Evolutionary conservation across 2,113 vertebrate species (phyloP), one percentile per base, ranked within the genome.

Genomic region (Brachypodius melanocephalos): DNA sequence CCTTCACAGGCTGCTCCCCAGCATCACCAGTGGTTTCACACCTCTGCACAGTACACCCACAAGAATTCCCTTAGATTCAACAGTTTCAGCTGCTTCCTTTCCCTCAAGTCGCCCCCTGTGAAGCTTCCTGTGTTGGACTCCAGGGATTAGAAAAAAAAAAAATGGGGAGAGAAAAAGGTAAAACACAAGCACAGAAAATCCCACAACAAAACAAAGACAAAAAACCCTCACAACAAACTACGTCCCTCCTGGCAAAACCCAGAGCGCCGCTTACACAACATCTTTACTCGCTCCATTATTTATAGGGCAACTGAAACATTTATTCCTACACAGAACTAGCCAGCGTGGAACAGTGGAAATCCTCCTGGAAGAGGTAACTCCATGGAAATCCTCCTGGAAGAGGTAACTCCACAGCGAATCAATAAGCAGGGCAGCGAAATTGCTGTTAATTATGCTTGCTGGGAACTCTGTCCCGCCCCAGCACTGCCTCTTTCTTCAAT

Each of bases 241-340:
- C 96, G 95, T 97, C 82, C 96, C 98, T 98, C 63, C 97, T 97
- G 97, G 98, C 97, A 98, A 98, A 97, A 97, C 98, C 98, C 98
- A 98, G 96, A 98, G 98, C 98, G 96, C 98, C 98, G 98, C 98
- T 99, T 98, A 98, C 94, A 97, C 98, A 97, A 97, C 98, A 97
- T 97, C 97, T 87, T 97, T 93, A 68, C 97, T 97, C 48, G 38
- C 97, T 99, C 96, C 98, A 99, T 99, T 99, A 99, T 99, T 99
- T 98, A 99, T 99, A 96, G 98, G 71, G 95, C 96, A 97, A 98
- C 98, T 97, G 98, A 98, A 98, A 98, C 98, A 98, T 98, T 98
- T 98, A 99, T 99, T 98, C 98, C 98, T 98, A 97, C 96, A 92
- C 21, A 29, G 97, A 95, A 73, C 89, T 75, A 91, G 90, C 83